phyloP scores from a whole-genome alignment of 2,797 vertebrate species.

The Mico argentatus region DNA sequence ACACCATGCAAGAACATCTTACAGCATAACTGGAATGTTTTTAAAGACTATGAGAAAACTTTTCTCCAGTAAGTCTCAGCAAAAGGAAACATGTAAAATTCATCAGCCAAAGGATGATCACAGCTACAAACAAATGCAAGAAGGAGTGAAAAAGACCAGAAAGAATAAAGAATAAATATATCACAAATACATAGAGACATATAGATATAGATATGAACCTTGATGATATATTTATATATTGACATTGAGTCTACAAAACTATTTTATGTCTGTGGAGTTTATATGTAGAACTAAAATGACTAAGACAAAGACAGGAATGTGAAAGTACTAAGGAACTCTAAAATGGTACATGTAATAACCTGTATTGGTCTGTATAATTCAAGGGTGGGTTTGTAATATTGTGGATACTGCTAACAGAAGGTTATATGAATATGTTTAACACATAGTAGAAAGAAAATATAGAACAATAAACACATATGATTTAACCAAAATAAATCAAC shows the following conservation, averaged over 20 bases:
- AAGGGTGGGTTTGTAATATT: neutral
- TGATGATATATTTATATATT: neutral
- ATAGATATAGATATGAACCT: neutral
- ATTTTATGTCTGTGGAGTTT: neutral
- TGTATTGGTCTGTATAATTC: neutral
- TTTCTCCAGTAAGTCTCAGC: neutral
- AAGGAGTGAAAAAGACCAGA: neutral
- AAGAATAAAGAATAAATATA: neutral
- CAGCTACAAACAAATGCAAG: neutral
- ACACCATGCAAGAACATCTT: neutral
- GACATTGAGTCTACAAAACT: neutral
- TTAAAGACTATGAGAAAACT: slow-evolving; percentile 1
- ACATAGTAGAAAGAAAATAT: neutral
- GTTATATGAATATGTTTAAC: neutral
- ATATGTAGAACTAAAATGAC: neutral
- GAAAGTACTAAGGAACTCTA: neutral
- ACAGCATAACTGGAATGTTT: neutral
- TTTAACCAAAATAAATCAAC: neutral
- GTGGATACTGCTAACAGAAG: neutral
- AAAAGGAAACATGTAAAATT: neutral
- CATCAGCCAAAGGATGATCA: neutral
- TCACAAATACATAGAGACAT: neutral
- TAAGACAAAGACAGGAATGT: neutral
- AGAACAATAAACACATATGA: neutral
- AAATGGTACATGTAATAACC: neutral